A percentile compares a stretch with the other conserved stretches of the same genome.
Conservation (phyloP, 2,888 invertebrate species). For the Polyommatus iphigenia region DNA sequence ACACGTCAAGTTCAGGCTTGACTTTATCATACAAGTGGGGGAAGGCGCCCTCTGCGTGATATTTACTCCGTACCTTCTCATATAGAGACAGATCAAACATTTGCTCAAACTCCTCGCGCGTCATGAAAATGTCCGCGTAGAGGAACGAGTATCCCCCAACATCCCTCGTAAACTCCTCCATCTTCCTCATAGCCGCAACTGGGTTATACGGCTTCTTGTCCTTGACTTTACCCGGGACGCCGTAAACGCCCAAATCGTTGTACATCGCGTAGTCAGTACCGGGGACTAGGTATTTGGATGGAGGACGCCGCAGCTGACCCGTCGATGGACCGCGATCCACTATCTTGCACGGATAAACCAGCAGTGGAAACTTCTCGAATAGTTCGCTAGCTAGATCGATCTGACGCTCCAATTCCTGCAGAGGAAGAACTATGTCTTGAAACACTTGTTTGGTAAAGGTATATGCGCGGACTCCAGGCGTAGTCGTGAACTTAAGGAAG, state of each 20-base stretch:
- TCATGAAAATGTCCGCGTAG: constrained; percentile 87
- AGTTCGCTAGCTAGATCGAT: constrained; percentile 79
- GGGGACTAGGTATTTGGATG: constrained; percentile 80
- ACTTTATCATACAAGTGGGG: constrained; percentile 85
- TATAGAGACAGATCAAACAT: constrained; percentile 86
- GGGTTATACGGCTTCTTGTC: constrained; percentile 82
- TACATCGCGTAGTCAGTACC: constrained; percentile 85
- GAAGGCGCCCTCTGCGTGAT: constrained; percentile 80
- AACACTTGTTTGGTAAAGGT: constrained; percentile 86
- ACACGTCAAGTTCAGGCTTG: constrained; percentile 83
- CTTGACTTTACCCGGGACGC: constrained; percentile 83
- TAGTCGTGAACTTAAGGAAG: constrained; percentile 86
- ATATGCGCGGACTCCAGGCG: constrained; percentile 83
- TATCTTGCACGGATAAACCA: constrained; percentile 85
- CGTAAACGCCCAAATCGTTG: constrained; percentile 86
- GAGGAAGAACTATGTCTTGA: constrained; percentile 85
- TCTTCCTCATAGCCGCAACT: constrained; percentile 82
- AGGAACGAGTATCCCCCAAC: constrained; percentile 85
- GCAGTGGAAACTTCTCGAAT: constrained; percentile 83
- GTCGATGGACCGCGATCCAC: constrained; percentile 81
- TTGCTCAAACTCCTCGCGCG: constrained; percentile 80
- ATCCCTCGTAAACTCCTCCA: constrained; percentile 85
- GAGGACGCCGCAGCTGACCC: constrained; percentile 81
- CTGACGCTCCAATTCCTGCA: constrained; percentile 82
- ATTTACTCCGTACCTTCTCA: constrained; percentile 80